These are phyloP conservation scores for Hyperopisus bebe DNA, from an alignment of 2,113 vertebrate genomes.

Conservation along the genomic window DNA sequence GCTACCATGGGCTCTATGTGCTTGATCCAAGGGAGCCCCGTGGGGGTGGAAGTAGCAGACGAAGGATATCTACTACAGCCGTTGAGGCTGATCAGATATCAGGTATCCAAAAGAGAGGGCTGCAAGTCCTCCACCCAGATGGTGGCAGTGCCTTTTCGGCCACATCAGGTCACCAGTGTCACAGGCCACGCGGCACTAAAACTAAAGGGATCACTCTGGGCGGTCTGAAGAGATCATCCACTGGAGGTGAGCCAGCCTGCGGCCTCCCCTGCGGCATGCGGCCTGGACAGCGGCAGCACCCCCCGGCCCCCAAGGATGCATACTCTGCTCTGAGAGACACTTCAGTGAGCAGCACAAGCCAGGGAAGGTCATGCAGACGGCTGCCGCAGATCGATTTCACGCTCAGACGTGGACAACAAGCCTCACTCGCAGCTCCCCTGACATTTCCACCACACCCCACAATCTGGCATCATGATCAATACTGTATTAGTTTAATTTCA, in stretches of 20 bases:
- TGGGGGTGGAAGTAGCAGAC: background rate
- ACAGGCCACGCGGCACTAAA: background rate
- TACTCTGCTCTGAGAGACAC: background rate
- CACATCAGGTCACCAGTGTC: background rate
- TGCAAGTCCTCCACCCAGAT: background rate
- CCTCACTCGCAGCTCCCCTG: background rate
- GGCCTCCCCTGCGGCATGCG: too few relatives aligned
- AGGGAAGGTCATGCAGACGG: background rate
- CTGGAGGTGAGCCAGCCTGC: background rate
- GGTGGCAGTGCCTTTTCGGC: background rate
- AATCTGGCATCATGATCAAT: background rate
- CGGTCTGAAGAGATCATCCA: background rate
- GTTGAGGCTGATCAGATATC: background rate
- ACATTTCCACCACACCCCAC: background rate
- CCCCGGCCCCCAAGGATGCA: background rate
- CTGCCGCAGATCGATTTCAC: conserved; percentile 6
- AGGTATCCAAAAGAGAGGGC: background rate
- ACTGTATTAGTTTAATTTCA: background rate
- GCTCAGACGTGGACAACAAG: background rate
- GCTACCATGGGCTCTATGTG: background rate
- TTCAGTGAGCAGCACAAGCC: background rate
- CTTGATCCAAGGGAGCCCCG: background rate
- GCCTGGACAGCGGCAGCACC: background rate
- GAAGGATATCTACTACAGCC: background rate
- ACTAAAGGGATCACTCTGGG: background rate